Evolutionary conservation across 2,797 vertebrate genomes (phyloP).

Genomic region (Sebastes itinus): DNA sequence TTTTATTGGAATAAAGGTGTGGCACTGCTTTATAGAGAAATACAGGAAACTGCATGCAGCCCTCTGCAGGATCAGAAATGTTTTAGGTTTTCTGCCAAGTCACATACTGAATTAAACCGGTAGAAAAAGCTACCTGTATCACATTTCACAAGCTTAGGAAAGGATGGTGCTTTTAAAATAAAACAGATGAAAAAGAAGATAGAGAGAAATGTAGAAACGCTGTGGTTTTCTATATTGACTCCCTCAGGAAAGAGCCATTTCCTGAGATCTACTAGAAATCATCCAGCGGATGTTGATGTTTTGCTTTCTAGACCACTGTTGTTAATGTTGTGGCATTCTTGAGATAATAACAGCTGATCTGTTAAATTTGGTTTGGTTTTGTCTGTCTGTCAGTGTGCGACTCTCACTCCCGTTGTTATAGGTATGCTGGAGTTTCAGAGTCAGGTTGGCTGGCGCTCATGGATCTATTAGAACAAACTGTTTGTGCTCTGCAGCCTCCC

Average conservation of each 20-base stretch:
- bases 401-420: neutral
- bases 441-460: conserved; percentile 16
- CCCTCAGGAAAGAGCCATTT: conserved; percentile 69
- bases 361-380: conserved; percentile 31
- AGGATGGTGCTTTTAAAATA: neutral
- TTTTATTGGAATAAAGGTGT: conserved; percentile 26
- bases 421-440: conserved; percentile 9
- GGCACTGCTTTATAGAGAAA: conserved; percentile 27
- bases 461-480: conserved; percentile 25
- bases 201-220: conserved; percentile 12
- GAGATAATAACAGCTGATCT: conserved; percentile 58
- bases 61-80: conserved; percentile 17
- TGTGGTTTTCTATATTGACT: conserved; percentile 25
- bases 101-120: neutral
- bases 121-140: neutral
- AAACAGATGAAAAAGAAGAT: neutral
- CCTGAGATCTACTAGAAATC: conserved; percentile 61
- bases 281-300: conserved; percentile 77
- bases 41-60: conserved; percentile 16
- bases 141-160: neutral
- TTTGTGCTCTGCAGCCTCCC: conserved; percentile 16
- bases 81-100: conserved; percentile 3
- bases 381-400: neutral
- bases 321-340: conserved; percentile 50
- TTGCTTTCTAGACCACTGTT: conserved; percentile 54